phyloP scores from a whole-genome alignment of 2,888 invertebrate genomes.

The Loripinus fragilis region DNA sequence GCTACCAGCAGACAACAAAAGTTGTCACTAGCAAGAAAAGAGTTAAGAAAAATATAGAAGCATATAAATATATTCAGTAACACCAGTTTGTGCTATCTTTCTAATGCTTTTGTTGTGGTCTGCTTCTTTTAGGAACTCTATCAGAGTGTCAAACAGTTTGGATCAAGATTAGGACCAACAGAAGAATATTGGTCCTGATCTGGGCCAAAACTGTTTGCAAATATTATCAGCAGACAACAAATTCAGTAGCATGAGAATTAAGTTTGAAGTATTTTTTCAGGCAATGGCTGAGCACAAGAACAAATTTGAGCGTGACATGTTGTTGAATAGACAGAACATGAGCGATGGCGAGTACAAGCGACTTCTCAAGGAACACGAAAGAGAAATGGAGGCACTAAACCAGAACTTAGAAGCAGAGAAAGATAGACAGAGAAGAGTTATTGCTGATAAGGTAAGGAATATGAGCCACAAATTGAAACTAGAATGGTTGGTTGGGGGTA shows the following conservation, averaged over 20 bases:
- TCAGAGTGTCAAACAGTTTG: too few relatives aligned
- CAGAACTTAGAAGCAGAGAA: conserved; percentile 74
- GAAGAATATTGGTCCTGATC: neutral
- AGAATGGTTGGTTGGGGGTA: too few relatives aligned
- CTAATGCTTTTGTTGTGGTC: too few relatives aligned
- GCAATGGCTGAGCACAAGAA: conserved; percentile 75
- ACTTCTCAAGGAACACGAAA: conserved; percentile 73
- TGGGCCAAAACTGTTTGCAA: neutral
- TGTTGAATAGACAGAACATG: conserved; percentile 75
- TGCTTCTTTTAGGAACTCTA: too few relatives aligned
- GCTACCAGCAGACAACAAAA: too few relatives aligned
- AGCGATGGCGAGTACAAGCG: conserved; percentile 77
- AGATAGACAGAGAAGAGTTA: conserved; percentile 72
- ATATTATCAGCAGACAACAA: neutral
- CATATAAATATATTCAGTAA: too few relatives aligned
- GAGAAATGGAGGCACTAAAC: conserved; percentile 73
- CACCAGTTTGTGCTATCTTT: too few relatives aligned
- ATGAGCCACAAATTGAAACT: too few relatives aligned
- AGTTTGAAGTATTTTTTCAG: conserved; percentile 50
- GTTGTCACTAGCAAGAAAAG: too few relatives aligned
- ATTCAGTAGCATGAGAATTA: neutral
- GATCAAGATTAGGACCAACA: too few relatives aligned
- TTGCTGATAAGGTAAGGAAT: conserved; percentile 73
- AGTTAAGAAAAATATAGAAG: too few relatives aligned
- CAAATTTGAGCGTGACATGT: conserved; percentile 80